Evolutionary conservation across 1,140 invertebrate genomes (phyloP).

Genomic region (Chrysomallon squamiferum): DNA sequence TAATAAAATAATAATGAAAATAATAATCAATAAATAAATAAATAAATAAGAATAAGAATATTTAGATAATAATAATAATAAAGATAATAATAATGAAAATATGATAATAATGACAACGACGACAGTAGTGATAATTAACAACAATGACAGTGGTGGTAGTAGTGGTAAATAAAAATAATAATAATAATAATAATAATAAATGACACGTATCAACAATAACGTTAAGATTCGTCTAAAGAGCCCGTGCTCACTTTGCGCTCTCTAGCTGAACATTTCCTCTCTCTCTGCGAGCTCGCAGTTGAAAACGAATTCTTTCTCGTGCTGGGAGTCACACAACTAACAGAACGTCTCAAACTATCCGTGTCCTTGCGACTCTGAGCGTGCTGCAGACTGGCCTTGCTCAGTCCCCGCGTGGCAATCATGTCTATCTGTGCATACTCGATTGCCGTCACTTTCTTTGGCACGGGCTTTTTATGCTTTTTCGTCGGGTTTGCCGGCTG

Average conservation of each 20-base stretch:
- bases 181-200: no score
- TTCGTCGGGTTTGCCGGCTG: conserved; percentile 12
- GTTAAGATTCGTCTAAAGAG: conserved; percentile 16
- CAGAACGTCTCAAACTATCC: conserved; percentile 12
- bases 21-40: no score
- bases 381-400: conserved; percentile 51
- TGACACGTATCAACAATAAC: no score
- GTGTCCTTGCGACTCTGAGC: conserved; percentile 48
- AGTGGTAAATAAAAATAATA: no score
- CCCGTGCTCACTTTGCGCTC: conserved; percentile 21
- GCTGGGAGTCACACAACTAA: background rate
- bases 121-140: no score
- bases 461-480: conserved; percentile 23
- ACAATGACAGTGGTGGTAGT: no score
- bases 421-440: conserved; percentile 59
- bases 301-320: conserved; percentile 12
- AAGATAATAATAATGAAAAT: no score
- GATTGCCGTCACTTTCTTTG: conserved; percentile 24
- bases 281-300: conserved; percentile 2
- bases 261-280: conserved; percentile 9
- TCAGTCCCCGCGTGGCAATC: conserved; percentile 50
- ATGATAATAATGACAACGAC: no score
- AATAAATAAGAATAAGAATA: no score
- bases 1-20: no score
- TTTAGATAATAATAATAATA: no score